phyloP scores from a whole-genome alignment of 2,797 vertebrate genomes.

The Ceyx erithaca region DNA sequence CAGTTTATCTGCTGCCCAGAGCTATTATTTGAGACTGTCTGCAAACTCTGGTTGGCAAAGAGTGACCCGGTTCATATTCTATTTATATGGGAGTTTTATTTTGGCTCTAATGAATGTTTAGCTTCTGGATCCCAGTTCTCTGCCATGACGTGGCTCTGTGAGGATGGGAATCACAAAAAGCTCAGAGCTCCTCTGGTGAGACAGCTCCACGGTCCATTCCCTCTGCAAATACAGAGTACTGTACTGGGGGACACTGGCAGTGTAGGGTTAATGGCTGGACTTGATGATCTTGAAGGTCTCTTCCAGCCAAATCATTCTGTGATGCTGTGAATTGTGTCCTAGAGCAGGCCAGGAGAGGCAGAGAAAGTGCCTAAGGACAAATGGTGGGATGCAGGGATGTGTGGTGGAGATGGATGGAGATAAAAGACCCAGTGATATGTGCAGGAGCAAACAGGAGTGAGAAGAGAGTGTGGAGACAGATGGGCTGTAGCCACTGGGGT shows the following conservation, averaged over 20 bases:
- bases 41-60: constrained; percentile 65
- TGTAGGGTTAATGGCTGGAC: no score
- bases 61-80: constrained; percentile 56
- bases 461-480: neutral
- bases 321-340: no score
- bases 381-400: fast-evolving
- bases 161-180: constrained; percentile 14
- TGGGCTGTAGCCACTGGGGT: neutral
- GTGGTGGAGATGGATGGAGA: neutral
- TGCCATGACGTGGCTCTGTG: constrained; percentile 30
- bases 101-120: constrained; percentile 46
- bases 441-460: neutral
- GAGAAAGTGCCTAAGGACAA: neutral
- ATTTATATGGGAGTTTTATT: constrained; percentile 50
- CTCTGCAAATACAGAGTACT: neutral
- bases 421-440: neutral
- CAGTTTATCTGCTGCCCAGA: constrained; percentile 40
- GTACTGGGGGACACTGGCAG: no score
- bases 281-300: no score
- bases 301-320: no score
- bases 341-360: neutral
- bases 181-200: neutral
- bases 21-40: constrained; percentile 64
- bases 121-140: constrained; percentile 46
- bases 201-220: neutral